These are phyloP conservation scores for Ailurus styani DNA, from an alignment of 2,113 vertebrate species.

Conservation along the genomic window DNA sequence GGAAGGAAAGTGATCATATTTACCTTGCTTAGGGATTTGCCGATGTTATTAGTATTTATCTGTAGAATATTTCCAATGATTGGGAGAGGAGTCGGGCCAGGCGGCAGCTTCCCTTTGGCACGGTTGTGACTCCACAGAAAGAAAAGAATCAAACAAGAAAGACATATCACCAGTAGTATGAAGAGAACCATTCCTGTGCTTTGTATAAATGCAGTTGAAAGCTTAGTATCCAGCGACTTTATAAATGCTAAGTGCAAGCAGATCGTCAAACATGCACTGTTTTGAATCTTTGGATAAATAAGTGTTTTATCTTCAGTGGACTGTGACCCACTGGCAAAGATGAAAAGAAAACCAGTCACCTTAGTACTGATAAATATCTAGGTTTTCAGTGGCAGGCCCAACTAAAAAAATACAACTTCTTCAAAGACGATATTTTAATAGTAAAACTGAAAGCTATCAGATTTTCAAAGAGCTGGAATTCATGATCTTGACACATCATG, in stretches of 20 bases:
- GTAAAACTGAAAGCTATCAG: neutral
- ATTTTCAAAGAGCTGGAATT: neutral
- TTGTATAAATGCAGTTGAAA: neutral
- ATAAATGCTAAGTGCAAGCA: neutral
- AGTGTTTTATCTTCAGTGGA: neutral
- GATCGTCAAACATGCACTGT: neutral
- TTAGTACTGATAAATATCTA: neutral
- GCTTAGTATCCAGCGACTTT: neutral
- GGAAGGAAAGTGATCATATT: neutral
- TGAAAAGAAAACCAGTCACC: neutral
- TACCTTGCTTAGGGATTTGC: conserved; percentile 59
- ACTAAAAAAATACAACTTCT: neutral
- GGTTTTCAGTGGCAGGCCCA: neutral
- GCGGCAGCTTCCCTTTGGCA: conserved; percentile 70
- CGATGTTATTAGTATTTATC: conserved; percentile 58
- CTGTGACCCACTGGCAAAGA: neutral
- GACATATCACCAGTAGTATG: conserved; percentile 47
- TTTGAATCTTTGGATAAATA: neutral
- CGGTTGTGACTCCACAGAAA: conserved; percentile 31
- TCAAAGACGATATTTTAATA: neutral
- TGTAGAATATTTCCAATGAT: conserved; percentile 67
- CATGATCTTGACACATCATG: neutral
- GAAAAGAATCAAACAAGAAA: conserved; percentile 54
- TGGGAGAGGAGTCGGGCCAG: conserved; percentile 68
- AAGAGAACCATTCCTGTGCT: neutral